Percentiles rank a stretch among this genome's conserved stretches.
phyloP scores from a whole-genome alignment of 2,113 vertebrate genomes.

The Myodes glareolus region DNA sequence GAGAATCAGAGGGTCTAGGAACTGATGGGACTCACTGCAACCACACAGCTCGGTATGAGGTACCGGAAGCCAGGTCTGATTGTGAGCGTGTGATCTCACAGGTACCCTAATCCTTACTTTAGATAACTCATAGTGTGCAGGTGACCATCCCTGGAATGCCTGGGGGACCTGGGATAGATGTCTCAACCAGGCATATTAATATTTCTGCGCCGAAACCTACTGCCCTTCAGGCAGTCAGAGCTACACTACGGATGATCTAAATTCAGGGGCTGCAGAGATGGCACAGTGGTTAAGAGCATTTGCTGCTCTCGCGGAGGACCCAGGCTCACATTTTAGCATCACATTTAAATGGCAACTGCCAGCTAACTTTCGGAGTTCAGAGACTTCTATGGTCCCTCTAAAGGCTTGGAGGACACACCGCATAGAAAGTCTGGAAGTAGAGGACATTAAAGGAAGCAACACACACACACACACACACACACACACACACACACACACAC shows the following conservation, averaged over 20 bases:
- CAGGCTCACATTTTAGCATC: not conserved
- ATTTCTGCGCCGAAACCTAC: not conserved
- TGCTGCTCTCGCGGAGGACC: not conserved
- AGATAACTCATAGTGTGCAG: not conserved
- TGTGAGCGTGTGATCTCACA: not conserved
- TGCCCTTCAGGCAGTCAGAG: not conserved
- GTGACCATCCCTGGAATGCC: not conserved
- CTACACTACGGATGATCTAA: not conserved
- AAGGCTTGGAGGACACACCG: not conserved
- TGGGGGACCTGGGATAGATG: not conserved
- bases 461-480: too few relatives aligned
- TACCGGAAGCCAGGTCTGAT: not conserved
- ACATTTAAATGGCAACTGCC: not conserved
- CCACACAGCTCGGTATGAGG: not conserved
- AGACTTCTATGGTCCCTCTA: not conserved
- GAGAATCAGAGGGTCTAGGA: not conserved
- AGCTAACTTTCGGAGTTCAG: not conserved
- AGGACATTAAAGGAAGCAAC: not conserved
- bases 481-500: too few relatives aligned
- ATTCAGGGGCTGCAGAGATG: not conserved
- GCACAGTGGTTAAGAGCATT: not conserved
- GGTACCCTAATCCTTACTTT: fast-evolving
- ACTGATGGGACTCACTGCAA: not conserved
- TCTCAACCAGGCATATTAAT: not conserved
- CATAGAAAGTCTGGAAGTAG: not conserved